phyloP scores from a whole-genome alignment of 2,888 invertebrate species.

The Caenorhabditis drosophilae region DNA sequence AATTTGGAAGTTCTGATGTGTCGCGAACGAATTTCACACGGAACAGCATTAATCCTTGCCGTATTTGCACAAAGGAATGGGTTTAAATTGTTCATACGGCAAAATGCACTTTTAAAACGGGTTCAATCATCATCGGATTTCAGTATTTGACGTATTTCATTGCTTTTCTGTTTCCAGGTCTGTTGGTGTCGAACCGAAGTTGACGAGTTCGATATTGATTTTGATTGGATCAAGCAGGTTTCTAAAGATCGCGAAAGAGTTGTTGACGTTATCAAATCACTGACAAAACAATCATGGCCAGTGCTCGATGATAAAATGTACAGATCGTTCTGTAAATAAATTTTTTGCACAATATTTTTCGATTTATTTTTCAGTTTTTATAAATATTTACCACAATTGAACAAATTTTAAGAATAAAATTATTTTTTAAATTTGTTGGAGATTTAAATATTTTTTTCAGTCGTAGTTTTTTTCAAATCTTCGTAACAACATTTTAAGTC shows the following conservation, averaged over 20 bases:
- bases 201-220: constrained; percentile 15
- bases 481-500: too few relatives aligned
- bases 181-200: constrained; percentile 40
- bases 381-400: too few relatives aligned
- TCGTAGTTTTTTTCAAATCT: too few relatives aligned
- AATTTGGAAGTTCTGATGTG: constrained; percentile 45
- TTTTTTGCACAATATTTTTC: too few relatives aligned
- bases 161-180: constrained; percentile 9
- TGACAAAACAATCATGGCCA: constrained; percentile 5
- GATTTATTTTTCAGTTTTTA: too few relatives aligned
- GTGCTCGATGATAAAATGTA: constrained; percentile 20
- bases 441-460: too few relatives aligned
- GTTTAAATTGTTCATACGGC: constrained; percentile 73
- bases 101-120: constrained; percentile 78
- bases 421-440: too few relatives aligned
- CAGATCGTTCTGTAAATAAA: constrained; percentile 10
- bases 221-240: constrained; percentile 25
- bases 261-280: constrained; percentile 6
- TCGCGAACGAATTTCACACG: constrained; percentile 80
- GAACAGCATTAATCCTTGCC: constrained; percentile 79
- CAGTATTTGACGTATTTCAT: background rate
- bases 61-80: constrained; percentile 64
- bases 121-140: constrained; percentile 59
- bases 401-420: too few relatives aligned
- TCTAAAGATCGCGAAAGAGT: constrained; percentile 9